Base-by-base conservation (phyloP, 2,888 invertebrate species). In the Chalcis sispes region DNA sequence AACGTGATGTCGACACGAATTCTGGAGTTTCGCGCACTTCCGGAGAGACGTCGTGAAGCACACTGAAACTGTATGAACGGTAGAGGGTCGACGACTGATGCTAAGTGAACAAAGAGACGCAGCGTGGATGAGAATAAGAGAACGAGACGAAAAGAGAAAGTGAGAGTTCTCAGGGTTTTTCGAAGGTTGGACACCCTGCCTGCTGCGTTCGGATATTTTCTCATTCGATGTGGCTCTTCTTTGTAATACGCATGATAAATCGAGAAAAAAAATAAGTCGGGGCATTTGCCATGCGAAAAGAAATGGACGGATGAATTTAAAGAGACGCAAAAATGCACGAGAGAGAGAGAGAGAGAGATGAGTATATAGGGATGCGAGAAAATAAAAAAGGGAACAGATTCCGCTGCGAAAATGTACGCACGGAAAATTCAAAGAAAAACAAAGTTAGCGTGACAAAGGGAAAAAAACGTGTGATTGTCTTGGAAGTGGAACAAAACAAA, bases 131-230 rank as follows among this genome's bases (percentile, higher is more conserved):
- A 69, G 67, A 62, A 72, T 69, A 48, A 72, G 70, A 71, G 69
- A 64, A 70, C 73, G 67, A 76, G 74, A 69, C 69, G 77, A 54
- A 48, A 54, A 50, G 27, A 20, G 18, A 67, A 27, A 27, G 62
- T 32, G 65, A 67, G 77, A 76, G 50, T 54, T 54, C 52, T 52
- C 20, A 36, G 25, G 25, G 18, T 48, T 76, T 67, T 76, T 76
- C 56, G 66, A 66, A 76, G 72, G 76, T 72, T 76, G 72, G 56
- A 72, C 36, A 62, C 62, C 58, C 67, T 71, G 70, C 58, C n/a
- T n/a, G 13, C 46, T 25, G 40, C 50, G 56, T 48, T 15, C 29
- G 29, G 62, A 29, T n/a, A 2, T 5, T 64, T 42, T 25, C 27
- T 42, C 1, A 15, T 7, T 18, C 1, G n/a, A 3, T 8, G 29